Base-by-base conservation (phyloP, 2,888 invertebrate species). In the Dryomyza anilis region DNA sequence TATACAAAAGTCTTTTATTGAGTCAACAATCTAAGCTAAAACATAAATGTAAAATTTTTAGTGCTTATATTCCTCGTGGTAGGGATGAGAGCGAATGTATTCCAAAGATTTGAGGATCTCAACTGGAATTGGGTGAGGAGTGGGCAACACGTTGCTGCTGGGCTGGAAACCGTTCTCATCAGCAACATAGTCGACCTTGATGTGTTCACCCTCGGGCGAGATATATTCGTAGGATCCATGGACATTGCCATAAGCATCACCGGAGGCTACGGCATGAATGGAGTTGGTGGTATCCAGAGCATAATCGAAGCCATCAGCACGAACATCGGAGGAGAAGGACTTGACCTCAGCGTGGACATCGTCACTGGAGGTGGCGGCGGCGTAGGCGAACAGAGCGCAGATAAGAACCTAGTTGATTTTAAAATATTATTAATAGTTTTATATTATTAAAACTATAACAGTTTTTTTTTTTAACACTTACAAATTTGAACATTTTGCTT, bases 91-190 rank as follows among this genome's bases (percentile, higher is more conserved):
- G n/a, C 58, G 66, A 36, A 76, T 70, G 60, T 70, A 78, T 27
- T 69, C 76, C 14, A 78, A 36, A 33, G 77, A 58, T 46, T 72
- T 70, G 16, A 64, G 39, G 33, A 78, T 77, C 4, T 63, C 71
- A 14, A 55, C 72, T 8, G 79, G 78, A 25, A 72, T 67, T 72
- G 78, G 77, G 55, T 73, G 78, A 45, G 78, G 69, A 3, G 72
- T 73, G 56, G 78, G 78, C 55, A 78, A 56, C 46, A 68, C n/a
- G 4, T 69, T 62, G 5, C 78, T 65, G 60, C 59, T 53, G 16
- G 71, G 70, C 56, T 72, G 72, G 65, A 75, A 79, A 25, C 78
- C 78, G 58, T 77, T 71, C 69, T 78, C 79, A 65, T 80, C 72
- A 58, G 78, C 80, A 21, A 73, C 68, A 70, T 79, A 79, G 4